Evolutionary conservation across 1,140 invertebrate genomes (phyloP).

Genomic region (Drosophila bifasciata): DNA sequence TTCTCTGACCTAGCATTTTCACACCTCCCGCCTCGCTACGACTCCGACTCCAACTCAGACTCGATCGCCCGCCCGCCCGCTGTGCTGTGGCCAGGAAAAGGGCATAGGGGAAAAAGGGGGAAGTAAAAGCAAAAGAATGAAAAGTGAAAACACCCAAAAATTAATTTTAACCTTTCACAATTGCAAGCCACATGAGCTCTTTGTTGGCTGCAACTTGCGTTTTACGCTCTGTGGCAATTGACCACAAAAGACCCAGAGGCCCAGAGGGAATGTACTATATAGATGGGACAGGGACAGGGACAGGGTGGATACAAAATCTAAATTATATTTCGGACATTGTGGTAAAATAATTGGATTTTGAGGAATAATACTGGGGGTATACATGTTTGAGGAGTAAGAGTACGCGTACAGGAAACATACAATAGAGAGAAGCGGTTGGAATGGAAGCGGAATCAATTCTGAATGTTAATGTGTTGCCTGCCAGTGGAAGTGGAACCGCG

Average conservation of each 20-base stretch:
- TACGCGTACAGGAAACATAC: background rate
- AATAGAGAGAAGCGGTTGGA: background rate
- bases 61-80: constrained; percentile 34
- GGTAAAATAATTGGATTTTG: constrained; percentile 75
- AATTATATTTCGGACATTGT: constrained; percentile 76
- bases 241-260: constrained; percentile 70
- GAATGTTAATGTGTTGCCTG: background rate
- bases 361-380: constrained; percentile 9
- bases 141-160: constrained; percentile 66
- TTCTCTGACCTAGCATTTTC: constrained; percentile 46
- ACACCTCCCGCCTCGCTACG: constrained; percentile 48
- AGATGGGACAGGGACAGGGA: constrained; percentile 1
- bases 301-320: constrained; percentile 63
- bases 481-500: too few species aligned
- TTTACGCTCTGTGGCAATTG: constrained; percentile 46
- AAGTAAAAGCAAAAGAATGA: constrained; percentile 33
- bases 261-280: background rate
- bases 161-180: constrained; percentile 65
- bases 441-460: constrained; percentile 24
- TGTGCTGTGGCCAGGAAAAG: constrained; percentile 9
- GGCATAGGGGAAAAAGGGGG: too few species aligned
- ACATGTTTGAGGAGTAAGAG: constrained; percentile 2
- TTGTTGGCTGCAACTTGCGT: constrained; percentile 58
- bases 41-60: background rate
- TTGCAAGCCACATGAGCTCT: constrained; percentile 64